Percentiles rank a stretch among this genome's conserved stretches.
Evolutionary conservation across 2,113 vertebrate genomes (phyloP).

Genomic region (Scomber scombrus): DNA sequence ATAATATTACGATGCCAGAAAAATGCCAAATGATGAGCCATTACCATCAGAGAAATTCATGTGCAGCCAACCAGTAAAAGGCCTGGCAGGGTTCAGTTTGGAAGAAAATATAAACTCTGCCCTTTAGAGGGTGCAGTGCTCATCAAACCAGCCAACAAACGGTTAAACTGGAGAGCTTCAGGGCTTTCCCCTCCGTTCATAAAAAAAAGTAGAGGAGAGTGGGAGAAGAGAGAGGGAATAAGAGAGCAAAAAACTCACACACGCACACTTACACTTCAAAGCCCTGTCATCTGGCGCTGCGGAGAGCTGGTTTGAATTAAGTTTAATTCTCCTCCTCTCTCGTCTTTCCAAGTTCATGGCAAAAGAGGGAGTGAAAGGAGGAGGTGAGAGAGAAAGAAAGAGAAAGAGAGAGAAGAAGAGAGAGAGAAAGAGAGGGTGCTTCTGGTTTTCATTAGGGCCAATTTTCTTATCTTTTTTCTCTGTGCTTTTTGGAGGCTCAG

Average conservation of each 20-base stretch:
- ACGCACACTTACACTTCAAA: constrained; percentile 91
- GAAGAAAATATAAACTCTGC: constrained; percentile 28
- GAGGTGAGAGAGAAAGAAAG: constrained; percentile 20
- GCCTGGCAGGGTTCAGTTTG: constrained; percentile 15
- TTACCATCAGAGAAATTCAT: constrained; percentile 26
- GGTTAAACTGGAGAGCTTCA: constrained; percentile 81
- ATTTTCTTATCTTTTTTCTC: constrained; percentile 95
- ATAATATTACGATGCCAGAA: not conserved
- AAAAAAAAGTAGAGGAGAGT: constrained; percentile 69
- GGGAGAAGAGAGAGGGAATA: constrained; percentile 55
- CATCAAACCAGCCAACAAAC: constrained; percentile 60
- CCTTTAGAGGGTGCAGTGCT: constrained; percentile 53
- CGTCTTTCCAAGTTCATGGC: constrained; percentile 89
- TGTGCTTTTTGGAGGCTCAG: constrained; percentile 86
- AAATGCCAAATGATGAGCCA: not conserved
- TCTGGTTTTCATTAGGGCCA: constrained; percentile 96
- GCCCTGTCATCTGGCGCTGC: constrained; percentile 86
- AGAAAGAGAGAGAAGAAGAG: constrained; percentile 19
- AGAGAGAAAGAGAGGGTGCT: constrained; percentile 62
- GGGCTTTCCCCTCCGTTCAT: constrained; percentile 83
- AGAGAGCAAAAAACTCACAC: constrained; percentile 75
- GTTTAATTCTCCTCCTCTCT: constrained; percentile 87
- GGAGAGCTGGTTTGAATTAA: constrained; percentile 95
- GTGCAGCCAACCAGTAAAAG: not conserved
- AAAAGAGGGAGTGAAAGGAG: constrained; percentile 71